These are phyloP conservation scores for Cephus runcator DNA, from an alignment of 2,888 invertebrate species.

Conservation along the genomic window DNA sequence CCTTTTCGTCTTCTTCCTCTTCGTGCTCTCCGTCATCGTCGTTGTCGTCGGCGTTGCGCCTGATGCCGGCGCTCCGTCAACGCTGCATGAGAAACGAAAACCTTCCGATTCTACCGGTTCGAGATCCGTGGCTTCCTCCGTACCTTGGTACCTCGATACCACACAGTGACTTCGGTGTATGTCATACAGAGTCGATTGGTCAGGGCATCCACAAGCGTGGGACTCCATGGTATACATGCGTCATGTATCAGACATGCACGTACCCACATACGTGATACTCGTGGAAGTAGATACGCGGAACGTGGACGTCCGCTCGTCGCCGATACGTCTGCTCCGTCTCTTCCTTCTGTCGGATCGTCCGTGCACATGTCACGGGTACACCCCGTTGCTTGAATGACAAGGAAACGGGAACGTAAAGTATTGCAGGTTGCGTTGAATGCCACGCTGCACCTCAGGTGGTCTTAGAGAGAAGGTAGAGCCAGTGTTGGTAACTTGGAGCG, in stretches of 20 bases:
- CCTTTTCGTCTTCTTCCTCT: constrained; percentile 6
- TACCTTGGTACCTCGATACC: neutral
- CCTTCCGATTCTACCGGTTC: neutral
- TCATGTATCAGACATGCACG: neutral
- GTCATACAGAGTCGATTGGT: constrained; percentile 23
- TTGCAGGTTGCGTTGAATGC: constrained; percentile 28
- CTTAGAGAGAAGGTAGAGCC: constrained; percentile 6
- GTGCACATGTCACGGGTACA: constrained; percentile 8
- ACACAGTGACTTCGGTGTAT: constrained; percentile 7
- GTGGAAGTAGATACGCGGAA: constrained; percentile 12
- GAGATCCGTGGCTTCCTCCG: neutral
- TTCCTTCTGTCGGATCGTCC: constrained; percentile 20
- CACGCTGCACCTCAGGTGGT: constrained; percentile 40
- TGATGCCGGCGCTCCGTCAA: constrained; percentile 26
- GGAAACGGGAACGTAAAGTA: constrained; percentile 42
- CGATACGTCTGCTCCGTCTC: constrained; percentile 36
- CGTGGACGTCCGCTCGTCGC: constrained; percentile 22
- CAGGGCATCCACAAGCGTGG: neutral
- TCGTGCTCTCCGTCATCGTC: neutral
- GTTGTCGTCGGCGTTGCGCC: neutral
- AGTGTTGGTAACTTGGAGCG: constrained; percentile 15
- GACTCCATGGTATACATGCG: neutral
- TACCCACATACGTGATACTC: neutral
- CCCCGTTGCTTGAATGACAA: constrained; percentile 19
- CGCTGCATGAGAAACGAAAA: constrained; percentile 47